phyloP scores from a whole-genome alignment of 1,140 invertebrate species.

The Calliphora vicina region DNA sequence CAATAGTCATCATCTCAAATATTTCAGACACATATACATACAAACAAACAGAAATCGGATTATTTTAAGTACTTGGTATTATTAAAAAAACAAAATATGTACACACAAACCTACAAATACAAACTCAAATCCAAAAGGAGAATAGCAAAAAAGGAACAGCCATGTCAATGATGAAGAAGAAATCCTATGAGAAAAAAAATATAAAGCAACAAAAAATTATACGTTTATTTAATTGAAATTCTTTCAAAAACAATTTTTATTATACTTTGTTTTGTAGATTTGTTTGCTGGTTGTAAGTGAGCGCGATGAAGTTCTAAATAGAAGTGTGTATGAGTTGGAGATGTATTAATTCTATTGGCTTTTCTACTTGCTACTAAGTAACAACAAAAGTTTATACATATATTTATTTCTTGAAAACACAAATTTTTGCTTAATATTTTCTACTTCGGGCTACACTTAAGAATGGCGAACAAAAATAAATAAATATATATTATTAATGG shows the following conservation, averaged over 20 bases:
- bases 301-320: background rate
- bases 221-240: conserved; percentile 17
- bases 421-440: background rate
- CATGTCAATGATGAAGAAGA: background rate
- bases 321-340: background rate
- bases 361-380: background rate
- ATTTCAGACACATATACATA: background rate
- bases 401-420: background rate
- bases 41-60: background rate
- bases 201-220: conserved; percentile 4
- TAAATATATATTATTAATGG: background rate
- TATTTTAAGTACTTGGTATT: conserved; percentile 10
- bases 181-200: background rate
- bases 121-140: background rate
- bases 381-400: background rate
- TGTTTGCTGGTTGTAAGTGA: background rate
- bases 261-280: background rate
- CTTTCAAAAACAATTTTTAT: background rate
- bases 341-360: background rate
- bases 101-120: background rate
- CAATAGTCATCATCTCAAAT: background rate
- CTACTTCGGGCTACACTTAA: background rate
- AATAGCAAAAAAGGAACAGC: background rate
- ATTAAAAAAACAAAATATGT: background rate
- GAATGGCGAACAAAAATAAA: background rate